A percentile compares a stretch with the other conserved stretches of the same genome.
Conservation (phyloP, 2,113 vertebrate species). For the Thinocorus orbignyianus region DNA sequence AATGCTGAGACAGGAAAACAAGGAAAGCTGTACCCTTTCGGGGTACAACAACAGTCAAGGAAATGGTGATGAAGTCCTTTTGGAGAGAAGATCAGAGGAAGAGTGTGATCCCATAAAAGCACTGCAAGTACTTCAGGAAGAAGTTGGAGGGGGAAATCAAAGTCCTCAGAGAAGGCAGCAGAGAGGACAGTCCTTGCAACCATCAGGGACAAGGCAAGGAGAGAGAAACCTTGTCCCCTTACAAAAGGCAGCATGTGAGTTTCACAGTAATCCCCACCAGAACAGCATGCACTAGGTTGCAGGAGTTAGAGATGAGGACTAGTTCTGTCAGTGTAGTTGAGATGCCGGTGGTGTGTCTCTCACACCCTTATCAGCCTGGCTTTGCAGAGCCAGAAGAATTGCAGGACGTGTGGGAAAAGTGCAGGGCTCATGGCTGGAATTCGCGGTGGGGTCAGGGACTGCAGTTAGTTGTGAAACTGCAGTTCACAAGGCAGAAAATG, state of each 20-base stretch:
- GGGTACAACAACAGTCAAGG: not conserved
- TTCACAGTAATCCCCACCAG: not conserved
- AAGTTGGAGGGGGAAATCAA: not conserved
- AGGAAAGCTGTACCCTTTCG: not conserved
- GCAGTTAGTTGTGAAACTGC: not conserved
- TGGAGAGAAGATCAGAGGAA: not conserved
- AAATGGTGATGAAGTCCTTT: not conserved
- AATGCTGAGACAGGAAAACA: not conserved
- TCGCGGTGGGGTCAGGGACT: not conserved
- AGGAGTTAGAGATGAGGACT: not conserved
- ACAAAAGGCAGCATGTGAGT: not conserved
- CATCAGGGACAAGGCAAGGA: not conserved
- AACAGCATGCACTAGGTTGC: accelerated
- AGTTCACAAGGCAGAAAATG: not conserved
- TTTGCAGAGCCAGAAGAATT: not conserved
- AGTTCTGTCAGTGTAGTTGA: not conserved
- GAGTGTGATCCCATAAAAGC: too few species aligned
- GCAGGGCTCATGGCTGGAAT: not conserved
- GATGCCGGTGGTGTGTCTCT: not conserved
- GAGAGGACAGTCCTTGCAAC: not conserved
- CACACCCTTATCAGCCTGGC: not conserved
- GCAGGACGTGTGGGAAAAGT: not conserved
- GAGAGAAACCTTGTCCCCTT: not conserved
- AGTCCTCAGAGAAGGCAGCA: not conserved
- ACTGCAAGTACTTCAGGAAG: not conserved